These are phyloP conservation scores for Drosophila parvula DNA, from an alignment of 1,140 invertebrate genomes.

Conservation along the genomic window DNA sequence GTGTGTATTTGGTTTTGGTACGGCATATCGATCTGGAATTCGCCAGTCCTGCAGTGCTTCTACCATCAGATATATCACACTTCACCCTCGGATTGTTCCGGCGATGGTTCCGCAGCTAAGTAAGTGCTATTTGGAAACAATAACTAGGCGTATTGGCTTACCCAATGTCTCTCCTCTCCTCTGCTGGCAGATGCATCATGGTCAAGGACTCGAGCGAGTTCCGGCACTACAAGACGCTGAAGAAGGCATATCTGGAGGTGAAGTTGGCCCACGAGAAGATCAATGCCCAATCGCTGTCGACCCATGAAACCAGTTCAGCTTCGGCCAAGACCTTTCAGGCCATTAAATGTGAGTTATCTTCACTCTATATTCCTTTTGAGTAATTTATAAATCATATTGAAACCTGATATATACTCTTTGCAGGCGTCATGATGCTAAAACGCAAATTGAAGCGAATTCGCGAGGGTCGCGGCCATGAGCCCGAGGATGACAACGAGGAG, in stretches of 20 bases:
- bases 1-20: slow-evolving; percentile 82
- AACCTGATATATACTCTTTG: not conserved
- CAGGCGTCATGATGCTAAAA: slow-evolving; percentile 83
- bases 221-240: slow-evolving; percentile 77
- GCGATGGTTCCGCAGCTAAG: slow-evolving; percentile 81
- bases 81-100: slow-evolving; percentile 73
- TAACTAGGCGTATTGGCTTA: not conserved
- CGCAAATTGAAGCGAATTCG: slow-evolving; percentile 82
- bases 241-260: slow-evolving; percentile 78
- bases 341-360: slow-evolving; percentile 72
- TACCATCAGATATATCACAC: slow-evolving; percentile 83
- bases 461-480: slow-evolving; percentile 75
- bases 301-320: slow-evolving; percentile 66
- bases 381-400: not conserved
- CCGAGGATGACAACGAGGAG: slow-evolving; percentile 75
- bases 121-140: slow-evolving; percentile 20
- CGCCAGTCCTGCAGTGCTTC: slow-evolving; percentile 80
- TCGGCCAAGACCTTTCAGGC: slow-evolving; percentile 82
- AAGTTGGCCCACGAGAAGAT: slow-evolving; percentile 75
- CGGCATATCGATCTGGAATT: slow-evolving; percentile 81
- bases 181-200: slow-evolving; percentile 69
- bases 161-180: not conserved
- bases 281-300: slow-evolving; percentile 57
- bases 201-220: slow-evolving; percentile 77
- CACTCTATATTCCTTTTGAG: too few relatives aligned